Evolutionary conservation across 2,797 vertebrate species (phyloP), one percentile per base, ranked within the genome.

Genomic region (Argentina silus): DNA sequence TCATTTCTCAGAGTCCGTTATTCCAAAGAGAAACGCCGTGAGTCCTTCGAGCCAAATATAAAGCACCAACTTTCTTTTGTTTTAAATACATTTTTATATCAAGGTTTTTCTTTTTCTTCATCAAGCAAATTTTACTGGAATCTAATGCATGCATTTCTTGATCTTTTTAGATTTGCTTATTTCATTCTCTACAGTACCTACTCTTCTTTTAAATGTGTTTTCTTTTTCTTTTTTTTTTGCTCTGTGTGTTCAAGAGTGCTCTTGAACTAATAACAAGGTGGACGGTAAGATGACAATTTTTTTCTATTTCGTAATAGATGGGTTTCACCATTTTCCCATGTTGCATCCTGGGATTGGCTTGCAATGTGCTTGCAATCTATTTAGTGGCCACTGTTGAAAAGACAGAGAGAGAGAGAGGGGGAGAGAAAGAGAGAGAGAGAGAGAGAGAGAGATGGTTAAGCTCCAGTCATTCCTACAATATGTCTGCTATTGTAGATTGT

Each of bases 61-160:
- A 61, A 84, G 59, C 72, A 69, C 21, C 81, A 79, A 12, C 78
- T 90, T 81, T 74, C 78, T 76, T 86, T 72, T 76, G 73, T 80
- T 63, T 84, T 77, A 69, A 66, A 81, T 47, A 75, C 76, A 27
- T 67, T 80, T 74, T 83, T 75, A 78, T 74, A 73, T 85, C 72
- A 78, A 77, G 67, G 67, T 57, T 64, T 77, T 78, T 78, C 15
- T 64, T 85, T 83, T 74, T 80, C 83, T 86, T 81, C 70, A 51
- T 90, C 91, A 91, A 92, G 92, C 93, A 90, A 85, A 86, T 87
- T 81, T 89, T 93, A 93, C 81, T 86, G 87, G 70, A 85, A 88
- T 89, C 75, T 89, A 90, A 84, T 79, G 88, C 93, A 95, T 95
- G 94, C 94, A 93, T 89, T 82, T 90, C 75, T 88, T 89, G 83